Conservation (phyloP, 2,113 vertebrate species). For the Ctenodactylus gundi region DNA sequence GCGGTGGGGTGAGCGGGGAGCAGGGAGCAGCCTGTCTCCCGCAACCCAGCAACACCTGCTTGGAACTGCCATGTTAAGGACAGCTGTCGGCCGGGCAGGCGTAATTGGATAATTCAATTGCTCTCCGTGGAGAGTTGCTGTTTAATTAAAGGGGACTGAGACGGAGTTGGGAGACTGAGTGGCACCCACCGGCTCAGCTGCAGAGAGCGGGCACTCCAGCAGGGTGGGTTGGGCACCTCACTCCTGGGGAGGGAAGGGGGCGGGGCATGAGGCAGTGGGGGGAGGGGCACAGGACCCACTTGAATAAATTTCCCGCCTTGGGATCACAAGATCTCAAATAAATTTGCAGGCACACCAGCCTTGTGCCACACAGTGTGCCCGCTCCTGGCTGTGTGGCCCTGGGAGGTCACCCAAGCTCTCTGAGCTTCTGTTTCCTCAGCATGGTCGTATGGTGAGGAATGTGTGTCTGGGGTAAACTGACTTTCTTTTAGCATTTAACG, state of each 20-base stretch:
- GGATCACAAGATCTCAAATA: background rate
- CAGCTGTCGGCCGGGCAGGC: constrained; percentile 50
- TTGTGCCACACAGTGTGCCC: rapidly evolving
- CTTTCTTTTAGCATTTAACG: background rate
- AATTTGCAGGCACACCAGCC: background rate
- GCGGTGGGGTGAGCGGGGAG: background rate
- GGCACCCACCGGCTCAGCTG: background rate
- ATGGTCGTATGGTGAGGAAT: background rate
- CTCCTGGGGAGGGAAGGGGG: background rate
- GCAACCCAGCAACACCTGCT: constrained; percentile 11
- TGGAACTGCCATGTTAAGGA: background rate
- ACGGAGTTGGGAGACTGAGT: background rate
- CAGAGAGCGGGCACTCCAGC: background rate
- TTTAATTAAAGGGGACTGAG: constrained; percentile 69
- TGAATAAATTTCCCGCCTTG: background rate
- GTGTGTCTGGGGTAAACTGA: background rate
- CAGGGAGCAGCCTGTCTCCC: background rate
- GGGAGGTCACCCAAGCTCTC: background rate
- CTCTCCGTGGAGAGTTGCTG: constrained; percentile 57
- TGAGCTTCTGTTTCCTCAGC: background rate
- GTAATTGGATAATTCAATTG: constrained; percentile 71
- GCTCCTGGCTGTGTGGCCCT: background rate
- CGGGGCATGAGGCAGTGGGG: rapidly evolving
- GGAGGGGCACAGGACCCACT: background rate
- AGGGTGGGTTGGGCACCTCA: background rate